These are phyloP conservation scores for Drosophila mauritiana DNA, from an alignment of 1,140 invertebrate genomes.

Conservation along the genomic window DNA sequence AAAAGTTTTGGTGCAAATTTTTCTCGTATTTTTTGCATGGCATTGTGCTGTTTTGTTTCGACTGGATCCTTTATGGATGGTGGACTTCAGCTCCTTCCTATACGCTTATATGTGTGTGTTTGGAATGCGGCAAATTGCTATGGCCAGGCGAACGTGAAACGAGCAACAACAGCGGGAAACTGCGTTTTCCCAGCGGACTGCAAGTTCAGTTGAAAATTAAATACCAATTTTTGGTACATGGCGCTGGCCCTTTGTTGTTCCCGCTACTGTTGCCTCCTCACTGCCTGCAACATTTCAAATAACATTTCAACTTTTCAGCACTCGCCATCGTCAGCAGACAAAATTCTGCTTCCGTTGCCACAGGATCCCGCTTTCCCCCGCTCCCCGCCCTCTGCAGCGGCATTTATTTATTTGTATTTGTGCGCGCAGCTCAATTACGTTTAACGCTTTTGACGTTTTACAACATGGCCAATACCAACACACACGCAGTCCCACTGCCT, in stretches of 20 bases:
- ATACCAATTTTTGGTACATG: slow-evolving; percentile 78
- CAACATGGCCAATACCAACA: slow-evolving; percentile 57
- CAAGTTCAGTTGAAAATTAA: slow-evolving; percentile 80
- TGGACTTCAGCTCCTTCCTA: slow-evolving; percentile 22
- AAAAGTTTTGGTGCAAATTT: slow-evolving; percentile 31
- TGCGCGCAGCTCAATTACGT: slow-evolving; percentile 82
- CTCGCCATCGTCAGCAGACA: slow-evolving; percentile 70
- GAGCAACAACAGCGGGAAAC: slow-evolving; percentile 27
- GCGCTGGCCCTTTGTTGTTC: slow-evolving; percentile 41
- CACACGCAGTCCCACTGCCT: slow-evolving; percentile 32
- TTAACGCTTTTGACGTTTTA: slow-evolving; percentile 83
- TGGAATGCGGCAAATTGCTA: slow-evolving; percentile 73
- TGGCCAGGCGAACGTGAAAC: slow-evolving; percentile 36
- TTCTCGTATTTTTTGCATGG: slow-evolving; percentile 28
- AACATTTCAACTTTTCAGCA: slow-evolving; percentile 79
- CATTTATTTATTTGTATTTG: slow-evolving; percentile 83
- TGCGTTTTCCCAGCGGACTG: slow-evolving; percentile 66
- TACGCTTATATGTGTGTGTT: slow-evolving; percentile 42
- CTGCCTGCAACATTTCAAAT: slow-evolving; percentile 80
- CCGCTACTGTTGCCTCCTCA: slow-evolving; percentile 41
- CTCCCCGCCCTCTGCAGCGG: slow-evolving; percentile 32
- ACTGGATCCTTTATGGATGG: slow-evolving; percentile 42
- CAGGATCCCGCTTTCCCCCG: background rate
- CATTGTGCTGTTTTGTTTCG: slow-evolving; percentile 31
- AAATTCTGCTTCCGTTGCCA: slow-evolving; percentile 47